Evolutionary conservation across 2,113 vertebrate species (phyloP), one percentile per base, ranked within the genome.

Genomic region (Gasterosteus nipponicus): DNA sequence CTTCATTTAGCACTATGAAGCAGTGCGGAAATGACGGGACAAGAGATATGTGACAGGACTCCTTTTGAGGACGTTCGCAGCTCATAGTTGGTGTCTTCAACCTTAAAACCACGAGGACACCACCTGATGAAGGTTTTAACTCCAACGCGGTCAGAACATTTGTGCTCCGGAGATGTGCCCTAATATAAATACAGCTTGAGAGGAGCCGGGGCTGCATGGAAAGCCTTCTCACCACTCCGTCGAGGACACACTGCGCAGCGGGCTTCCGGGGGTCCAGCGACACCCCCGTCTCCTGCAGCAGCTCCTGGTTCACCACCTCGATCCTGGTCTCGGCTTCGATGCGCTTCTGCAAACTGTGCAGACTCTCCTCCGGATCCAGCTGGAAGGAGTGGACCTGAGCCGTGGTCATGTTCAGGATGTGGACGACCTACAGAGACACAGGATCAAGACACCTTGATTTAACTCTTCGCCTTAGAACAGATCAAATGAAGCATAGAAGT

Each of bases 401-500:
- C 51, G 97, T 98, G 53, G 97, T 97, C 97, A 99, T 99, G 89
- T 98, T 99, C 77, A 99, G 92, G 87, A 99, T 95, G 88, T 99
- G 98, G 7, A 98, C 98, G 33, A 98, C 96, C 98, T 99, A 91
- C 5, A 47, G 69, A 51, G 33, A 64, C 31, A 89, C 18, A 18
- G 1, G 31, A 62, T 38, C 9, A 47, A 16, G 29, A 4, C 2
- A 1, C 18, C 6, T 26, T 26, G 22, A 26, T 26, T 26, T 26
- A 26, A 3, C 5, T 4, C 38, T 8, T 10, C 1, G 5, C 9
- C 3, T 44, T 44, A 12, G 12, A 44, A 14, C 11, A 12, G 42
- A 44, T 4, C 42, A 14, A 10, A 44, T 11, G n/a, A 46, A 46
- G 42, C 12, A 46, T 14, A 46, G 14, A 41, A 9, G 39, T 7